Percentiles rank a stretch among this genome's conserved stretches.
phyloP scores from a whole-genome alignment of 2,888 invertebrate genomes.

The Nemotelus nigrinus region DNA sequence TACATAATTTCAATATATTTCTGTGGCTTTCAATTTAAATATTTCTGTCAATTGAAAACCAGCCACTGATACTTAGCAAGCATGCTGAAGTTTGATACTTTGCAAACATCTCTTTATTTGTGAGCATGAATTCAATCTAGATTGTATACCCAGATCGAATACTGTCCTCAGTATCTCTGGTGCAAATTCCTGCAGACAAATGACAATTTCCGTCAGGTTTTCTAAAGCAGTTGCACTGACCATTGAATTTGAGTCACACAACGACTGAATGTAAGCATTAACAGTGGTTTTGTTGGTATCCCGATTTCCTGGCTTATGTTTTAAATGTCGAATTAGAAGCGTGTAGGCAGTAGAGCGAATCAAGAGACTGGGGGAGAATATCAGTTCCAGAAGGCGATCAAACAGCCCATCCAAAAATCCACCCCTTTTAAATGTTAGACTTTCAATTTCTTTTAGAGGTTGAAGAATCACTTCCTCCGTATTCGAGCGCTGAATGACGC shows the following conservation, averaged over 20 bases:
- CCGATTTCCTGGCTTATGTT: constrained; percentile 71
- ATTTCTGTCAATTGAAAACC: too few species aligned
- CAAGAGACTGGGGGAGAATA: constrained; percentile 71
- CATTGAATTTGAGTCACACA: constrained; percentile 82
- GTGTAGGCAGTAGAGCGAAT: constrained; percentile 78
- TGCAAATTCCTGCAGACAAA: constrained; percentile 88
- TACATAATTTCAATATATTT: too few species aligned
- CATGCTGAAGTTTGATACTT: constrained; percentile 83
- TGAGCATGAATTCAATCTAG: constrained; percentile 78
- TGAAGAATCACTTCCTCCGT: constrained; percentile 68
- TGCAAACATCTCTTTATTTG: constrained; percentile 83
- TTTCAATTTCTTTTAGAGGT: constrained; percentile 79
- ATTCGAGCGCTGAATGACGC: constrained; percentile 61
- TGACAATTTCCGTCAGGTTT: constrained; percentile 82
- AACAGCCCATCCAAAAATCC: constrained; percentile 74
- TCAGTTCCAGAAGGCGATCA: constrained; percentile 72
- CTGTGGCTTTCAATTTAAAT: too few species aligned
- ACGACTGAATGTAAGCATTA: constrained; percentile 81
- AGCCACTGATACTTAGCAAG: constrained; percentile 56
- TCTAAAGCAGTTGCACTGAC: constrained; percentile 82
- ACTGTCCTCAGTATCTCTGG: constrained; percentile 80
- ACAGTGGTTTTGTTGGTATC: constrained; percentile 72
- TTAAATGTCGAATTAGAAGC: constrained; percentile 76
- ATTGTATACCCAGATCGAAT: constrained; percentile 83
- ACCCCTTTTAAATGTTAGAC: constrained; percentile 75